Evolutionary conservation across 2,888 invertebrate species (phyloP).

Genomic region (Tyria jacobaeae): DNA sequence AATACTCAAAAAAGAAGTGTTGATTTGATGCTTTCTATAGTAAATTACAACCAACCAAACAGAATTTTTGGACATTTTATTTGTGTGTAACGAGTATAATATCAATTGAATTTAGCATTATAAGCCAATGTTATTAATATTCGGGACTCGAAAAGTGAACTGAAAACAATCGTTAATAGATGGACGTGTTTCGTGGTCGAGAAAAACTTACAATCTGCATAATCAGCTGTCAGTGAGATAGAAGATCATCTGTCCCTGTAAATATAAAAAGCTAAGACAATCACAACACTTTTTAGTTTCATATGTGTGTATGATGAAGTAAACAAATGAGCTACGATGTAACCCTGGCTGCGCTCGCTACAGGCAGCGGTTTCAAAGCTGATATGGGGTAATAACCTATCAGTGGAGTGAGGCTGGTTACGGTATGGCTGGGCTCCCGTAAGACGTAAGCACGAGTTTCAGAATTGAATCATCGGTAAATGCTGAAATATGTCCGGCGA

Average conservation of each 20-base stretch:
- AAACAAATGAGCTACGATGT: constrained; percentile 75
- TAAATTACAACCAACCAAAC: constrained; percentile 85
- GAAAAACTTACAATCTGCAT: constrained; percentile 87
- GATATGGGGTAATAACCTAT: constrained; percentile 86
- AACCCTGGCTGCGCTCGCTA: constrained; percentile 66
- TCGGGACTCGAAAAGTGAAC: constrained; percentile 62
- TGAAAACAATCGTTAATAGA: constrained; percentile 73
- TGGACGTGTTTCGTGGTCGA: constrained; percentile 82
- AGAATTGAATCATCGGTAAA: constrained; percentile 62
- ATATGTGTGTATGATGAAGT: constrained; percentile 75
- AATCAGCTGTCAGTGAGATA: constrained; percentile 87
- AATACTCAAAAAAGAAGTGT: constrained; percentile 86
- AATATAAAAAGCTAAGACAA: constrained; percentile 85
- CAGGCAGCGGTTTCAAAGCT: constrained; percentile 66
- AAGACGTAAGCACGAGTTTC: constrained; percentile 65
- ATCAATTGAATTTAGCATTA: constrained; percentile 76
- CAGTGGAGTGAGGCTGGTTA: constrained; percentile 73
- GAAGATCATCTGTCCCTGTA: constrained; percentile 87
- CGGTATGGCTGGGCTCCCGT: constrained; percentile 79
- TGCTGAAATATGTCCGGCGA: constrained; percentile 80
- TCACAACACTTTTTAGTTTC: constrained; percentile 77
- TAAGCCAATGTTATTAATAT: constrained; percentile 66
- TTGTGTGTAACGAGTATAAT: constrained; percentile 74
- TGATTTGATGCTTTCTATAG: constrained; percentile 87
- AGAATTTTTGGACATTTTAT: constrained; percentile 81